Conservation (phyloP, 2,797 vertebrate species). For the Psittacula derbiana region DNA sequence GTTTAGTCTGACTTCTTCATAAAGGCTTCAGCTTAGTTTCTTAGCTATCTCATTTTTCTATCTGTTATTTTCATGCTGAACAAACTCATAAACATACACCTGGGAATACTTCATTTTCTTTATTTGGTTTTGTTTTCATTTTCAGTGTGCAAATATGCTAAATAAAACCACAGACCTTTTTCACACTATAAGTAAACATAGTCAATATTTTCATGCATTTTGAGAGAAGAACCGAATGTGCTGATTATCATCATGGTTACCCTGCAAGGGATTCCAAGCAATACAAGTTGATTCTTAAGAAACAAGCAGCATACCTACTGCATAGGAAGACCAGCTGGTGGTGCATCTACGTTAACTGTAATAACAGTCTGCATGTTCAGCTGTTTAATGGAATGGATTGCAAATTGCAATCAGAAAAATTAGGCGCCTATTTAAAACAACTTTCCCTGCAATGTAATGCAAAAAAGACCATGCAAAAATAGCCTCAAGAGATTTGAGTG, state of each 20-base stretch:
- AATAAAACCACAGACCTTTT: neutral
- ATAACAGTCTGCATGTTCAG: neutral
- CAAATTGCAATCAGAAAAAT: slow-evolving; percentile 10
- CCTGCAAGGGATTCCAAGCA: neutral
- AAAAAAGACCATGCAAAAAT: neutral
- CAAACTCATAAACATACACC: neutral
- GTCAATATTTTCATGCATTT: neutral
- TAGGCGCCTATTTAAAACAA: neutral
- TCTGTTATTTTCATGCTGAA: neutral
- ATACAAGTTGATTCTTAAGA: neutral
- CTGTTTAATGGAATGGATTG: neutral
- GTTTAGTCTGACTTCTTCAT: neutral
- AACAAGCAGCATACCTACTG: neutral
- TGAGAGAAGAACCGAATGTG: neutral
- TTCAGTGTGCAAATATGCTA: neutral
- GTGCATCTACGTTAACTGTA: neutral
- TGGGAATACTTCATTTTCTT: neutral
- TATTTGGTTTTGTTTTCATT: neutral
- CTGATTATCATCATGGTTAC: neutral
- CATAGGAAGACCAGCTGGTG: neutral
- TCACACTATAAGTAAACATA: neutral
- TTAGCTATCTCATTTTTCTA: neutral
- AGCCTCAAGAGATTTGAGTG: neutral
- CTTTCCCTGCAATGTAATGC: neutral
- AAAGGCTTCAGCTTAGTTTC: neutral